phyloP scores from a whole-genome alignment of 92 coral and sea anemone species.

The Parazoanthus swiftii region DNA sequence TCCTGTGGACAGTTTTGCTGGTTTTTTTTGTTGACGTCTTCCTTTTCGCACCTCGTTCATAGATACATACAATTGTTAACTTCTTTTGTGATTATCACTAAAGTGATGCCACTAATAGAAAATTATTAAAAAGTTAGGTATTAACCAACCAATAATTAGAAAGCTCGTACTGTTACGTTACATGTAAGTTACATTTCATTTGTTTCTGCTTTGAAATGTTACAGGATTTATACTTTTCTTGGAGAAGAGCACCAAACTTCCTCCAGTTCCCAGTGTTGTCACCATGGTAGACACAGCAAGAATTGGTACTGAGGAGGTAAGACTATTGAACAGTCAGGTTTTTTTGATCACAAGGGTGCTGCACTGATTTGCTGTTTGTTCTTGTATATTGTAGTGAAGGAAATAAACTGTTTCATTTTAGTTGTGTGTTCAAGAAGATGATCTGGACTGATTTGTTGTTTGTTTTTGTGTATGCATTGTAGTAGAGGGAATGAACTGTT shows the following conservation, averaged over 20 bases:
- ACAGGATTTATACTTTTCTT: not conserved
- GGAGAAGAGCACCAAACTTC: not conserved
- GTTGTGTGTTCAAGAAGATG: not conserved
- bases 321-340: not conserved
- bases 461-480: conserved; percentile 1
- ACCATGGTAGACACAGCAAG: conserved; percentile 11
- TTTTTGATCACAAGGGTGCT: conserved; percentile 9
- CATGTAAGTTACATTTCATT: too few relatives aligned
- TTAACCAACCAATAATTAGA: conserved; percentile 1
- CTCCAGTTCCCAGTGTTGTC: conserved; percentile 15
- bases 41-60: conserved; percentile 5
- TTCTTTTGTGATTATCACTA: conserved; percentile 11
- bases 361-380: conserved; percentile 10
- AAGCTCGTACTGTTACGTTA: too few relatives aligned
- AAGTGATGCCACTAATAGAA: not conserved
- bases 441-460: not conserved
- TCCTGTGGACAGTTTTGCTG: too few relatives aligned
- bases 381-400: not conserved
- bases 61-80: not conserved
- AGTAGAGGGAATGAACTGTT: not conserved
- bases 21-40: not conserved
- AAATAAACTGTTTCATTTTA: not conserved
- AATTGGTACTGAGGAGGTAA: not conserved
- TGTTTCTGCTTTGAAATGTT: too few relatives aligned
- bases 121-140: not conserved